Evolutionary conservation across 2,888 invertebrate genomes (phyloP).

Genomic region (Eristalis intricaria): DNA sequence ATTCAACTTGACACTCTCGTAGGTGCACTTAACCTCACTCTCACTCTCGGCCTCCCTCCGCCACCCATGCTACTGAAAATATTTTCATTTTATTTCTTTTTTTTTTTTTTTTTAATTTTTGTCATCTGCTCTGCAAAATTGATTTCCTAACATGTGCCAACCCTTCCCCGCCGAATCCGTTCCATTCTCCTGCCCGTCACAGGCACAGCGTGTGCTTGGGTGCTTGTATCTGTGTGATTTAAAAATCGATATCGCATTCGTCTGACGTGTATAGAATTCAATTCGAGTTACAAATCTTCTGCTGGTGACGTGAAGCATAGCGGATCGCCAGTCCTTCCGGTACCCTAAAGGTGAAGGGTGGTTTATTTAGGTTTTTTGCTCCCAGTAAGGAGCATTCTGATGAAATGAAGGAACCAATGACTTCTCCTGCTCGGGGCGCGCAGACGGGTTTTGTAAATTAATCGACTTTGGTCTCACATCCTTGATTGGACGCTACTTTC

Average conservation of each 20-base stretch:
- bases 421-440: neutral
- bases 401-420: neutral
- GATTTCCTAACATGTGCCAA: slow-evolving; percentile 32
- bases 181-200: too few relatives aligned
- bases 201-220: neutral
- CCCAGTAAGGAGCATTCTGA: neutral
- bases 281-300: slow-evolving; percentile 8
- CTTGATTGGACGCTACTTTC: neutral
- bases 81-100: neutral
- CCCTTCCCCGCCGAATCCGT: neutral
- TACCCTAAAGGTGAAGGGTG: neutral
- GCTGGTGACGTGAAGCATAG: neutral
- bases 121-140: slow-evolving; percentile 47
- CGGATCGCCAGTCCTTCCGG: neutral
- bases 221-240: slow-evolving; percentile 10
- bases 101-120: slow-evolving; percentile 45
- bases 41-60: neutral
- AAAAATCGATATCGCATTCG: slow-evolving; percentile 44
- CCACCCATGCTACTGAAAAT: slow-evolving; percentile 30
- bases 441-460: neutral
- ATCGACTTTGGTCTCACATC: neutral
- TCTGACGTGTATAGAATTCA: slow-evolving; percentile 21
- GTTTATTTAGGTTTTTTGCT: neutral
- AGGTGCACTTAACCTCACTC: slow-evolving; percentile 40
- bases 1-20: slow-evolving; percentile 37